Percentiles rank a stretch among this genome's conserved stretches.
These are phyloP conservation scores for Pristis pectinata DNA, from an alignment of 2,797 vertebrate genomes.

Conservation along the genomic window DNA sequence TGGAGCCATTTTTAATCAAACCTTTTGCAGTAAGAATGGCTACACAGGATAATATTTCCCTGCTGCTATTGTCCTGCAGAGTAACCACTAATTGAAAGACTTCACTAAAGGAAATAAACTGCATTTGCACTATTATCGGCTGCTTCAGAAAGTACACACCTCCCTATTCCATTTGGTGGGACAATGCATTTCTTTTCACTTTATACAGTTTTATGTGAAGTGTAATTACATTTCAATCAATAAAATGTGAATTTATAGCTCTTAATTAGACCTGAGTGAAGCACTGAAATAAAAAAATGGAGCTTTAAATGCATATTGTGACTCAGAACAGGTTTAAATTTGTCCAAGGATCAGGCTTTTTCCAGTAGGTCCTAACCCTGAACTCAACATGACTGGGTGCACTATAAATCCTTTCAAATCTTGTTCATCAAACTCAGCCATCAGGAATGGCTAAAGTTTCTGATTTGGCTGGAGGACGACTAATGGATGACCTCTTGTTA, in stretches of 20 bases:
- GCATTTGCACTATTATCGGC: no score
- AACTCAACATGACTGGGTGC: constrained; percentile 5
- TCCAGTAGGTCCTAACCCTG: constrained; percentile 29
- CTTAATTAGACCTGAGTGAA: constrained; percentile 1
- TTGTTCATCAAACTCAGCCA: constrained; percentile 12
- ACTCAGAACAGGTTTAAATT: constrained; percentile 15
- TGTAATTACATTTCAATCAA: not conserved
- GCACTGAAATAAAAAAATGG: not conserved
- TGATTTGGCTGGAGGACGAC: not conserved
- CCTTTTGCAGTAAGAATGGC: not conserved
- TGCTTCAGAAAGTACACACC: not conserved
- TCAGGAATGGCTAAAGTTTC: constrained; percentile 17
- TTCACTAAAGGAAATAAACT: not conserved
- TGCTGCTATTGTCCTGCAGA: not conserved
- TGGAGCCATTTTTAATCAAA: constrained; percentile 18
- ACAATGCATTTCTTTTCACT: not conserved
- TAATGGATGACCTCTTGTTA: constrained; percentile 26
- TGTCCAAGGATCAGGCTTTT: constrained; percentile 1
- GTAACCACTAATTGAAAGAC: not conserved
- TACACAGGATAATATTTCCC: not conserved
- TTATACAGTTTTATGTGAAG: not conserved
- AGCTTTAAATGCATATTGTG: constrained; percentile 15
- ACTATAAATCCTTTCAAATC: constrained; percentile 27
- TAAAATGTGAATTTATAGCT: not conserved
- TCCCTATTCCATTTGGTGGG: not conserved